These are phyloP conservation scores for Papilio polytes DNA, from an alignment of 1,140 invertebrate species.

Conservation along the genomic window DNA sequence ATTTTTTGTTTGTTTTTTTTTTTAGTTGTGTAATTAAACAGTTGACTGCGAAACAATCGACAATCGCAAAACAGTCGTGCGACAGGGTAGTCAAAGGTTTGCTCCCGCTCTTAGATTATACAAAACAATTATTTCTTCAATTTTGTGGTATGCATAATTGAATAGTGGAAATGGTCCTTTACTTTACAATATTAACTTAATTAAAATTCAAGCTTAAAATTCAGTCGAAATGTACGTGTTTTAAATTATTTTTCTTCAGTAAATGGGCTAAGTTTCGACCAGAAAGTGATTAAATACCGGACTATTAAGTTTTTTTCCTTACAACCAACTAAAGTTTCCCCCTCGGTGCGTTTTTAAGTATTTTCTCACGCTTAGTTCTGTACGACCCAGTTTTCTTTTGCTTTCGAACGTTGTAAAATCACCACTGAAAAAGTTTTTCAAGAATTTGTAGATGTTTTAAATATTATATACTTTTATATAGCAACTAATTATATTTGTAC, in stretches of 20 bases:
- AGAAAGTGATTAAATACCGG: neutral
- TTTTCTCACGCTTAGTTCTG: constrained; percentile 1
- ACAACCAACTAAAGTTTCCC: constrained; percentile 30
- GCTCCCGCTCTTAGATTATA: too few relatives aligned
- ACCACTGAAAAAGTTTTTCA: constrained; percentile 12
- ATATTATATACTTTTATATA: neutral
- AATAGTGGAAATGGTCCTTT: too few relatives aligned
- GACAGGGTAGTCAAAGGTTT: too few relatives aligned
- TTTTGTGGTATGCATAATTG: too few relatives aligned
- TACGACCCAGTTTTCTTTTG: constrained; percentile 23
- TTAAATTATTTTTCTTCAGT: neutral
- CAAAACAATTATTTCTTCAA: too few relatives aligned
- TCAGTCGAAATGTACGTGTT: neutral
- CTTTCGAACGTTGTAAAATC: constrained; percentile 4
- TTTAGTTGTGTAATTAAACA: too few relatives aligned
- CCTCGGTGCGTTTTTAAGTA: neutral
- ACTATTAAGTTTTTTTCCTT: constrained; percentile 13
- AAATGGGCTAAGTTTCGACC: neutral
- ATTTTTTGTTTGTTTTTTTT: too few relatives aligned
- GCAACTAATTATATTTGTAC: neutral
- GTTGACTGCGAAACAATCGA: too few relatives aligned
- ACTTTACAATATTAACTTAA: too few relatives aligned
- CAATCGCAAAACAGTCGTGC: too few relatives aligned
- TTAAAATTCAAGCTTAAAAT: neutral
- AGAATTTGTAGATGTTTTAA: neutral